phyloP scores from a whole-genome alignment of 2,797 vertebrate genomes.

The Phrynocephalus forsythii region DNA sequence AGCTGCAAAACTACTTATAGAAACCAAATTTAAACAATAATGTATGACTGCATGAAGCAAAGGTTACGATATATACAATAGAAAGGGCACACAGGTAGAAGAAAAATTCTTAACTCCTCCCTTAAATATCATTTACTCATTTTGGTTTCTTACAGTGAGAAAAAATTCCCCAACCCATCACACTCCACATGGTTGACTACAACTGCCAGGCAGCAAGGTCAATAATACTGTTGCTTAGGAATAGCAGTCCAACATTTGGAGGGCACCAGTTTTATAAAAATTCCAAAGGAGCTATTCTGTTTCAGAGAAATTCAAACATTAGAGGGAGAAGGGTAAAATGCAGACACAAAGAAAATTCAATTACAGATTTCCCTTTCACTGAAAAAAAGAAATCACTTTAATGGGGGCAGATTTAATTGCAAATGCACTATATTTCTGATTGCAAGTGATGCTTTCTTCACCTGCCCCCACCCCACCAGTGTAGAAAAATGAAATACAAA shows the following conservation, averaged over 20 bases:
- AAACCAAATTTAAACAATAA: constrained; percentile 2
- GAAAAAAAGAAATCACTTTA: not conserved
- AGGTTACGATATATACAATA: not conserved
- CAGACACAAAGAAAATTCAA: not conserved
- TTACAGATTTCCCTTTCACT: not conserved
- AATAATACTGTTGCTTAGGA: no score
- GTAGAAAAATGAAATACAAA: not conserved
- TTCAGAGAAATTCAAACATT: not conserved
- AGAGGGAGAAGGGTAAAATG: not conserved
- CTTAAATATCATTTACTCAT: not conserved
- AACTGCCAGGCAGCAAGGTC: no score
- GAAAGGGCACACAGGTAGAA: not conserved
- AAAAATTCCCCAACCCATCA: no score
- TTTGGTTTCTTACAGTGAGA: not conserved
- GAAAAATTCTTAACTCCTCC: not conserved
- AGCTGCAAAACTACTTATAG: not conserved
- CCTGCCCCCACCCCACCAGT: not conserved
- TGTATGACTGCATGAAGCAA: no score
- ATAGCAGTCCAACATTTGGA: not conserved
- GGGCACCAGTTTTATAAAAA: not conserved
- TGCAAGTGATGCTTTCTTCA: not conserved
- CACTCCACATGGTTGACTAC: no score
- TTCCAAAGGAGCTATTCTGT: not conserved
- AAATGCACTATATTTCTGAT: not conserved
- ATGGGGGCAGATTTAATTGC: not conserved